Conservation (phyloP, 2,113 vertebrate species). For the Plectropomus leopardus region DNA sequence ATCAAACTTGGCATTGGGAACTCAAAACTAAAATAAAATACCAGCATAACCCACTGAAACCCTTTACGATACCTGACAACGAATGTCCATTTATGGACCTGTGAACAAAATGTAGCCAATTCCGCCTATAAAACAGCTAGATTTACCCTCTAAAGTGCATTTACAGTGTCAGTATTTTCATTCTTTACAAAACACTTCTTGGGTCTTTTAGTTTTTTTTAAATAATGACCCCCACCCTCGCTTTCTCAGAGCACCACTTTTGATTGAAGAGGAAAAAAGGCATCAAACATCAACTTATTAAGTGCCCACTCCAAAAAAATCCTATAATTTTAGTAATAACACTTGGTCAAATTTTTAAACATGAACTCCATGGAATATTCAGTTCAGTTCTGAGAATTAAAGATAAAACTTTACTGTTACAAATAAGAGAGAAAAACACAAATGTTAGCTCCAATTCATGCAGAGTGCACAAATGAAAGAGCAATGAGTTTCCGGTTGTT, state of each 20-base stretch:
- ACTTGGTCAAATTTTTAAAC: constrained; percentile 43
- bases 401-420: constrained; percentile 22
- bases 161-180: constrained; percentile 85
- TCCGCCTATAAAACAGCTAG: constrained; percentile 68
- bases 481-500: constrained; percentile 26
- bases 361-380: constrained; percentile 37
- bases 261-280: constrained; percentile 78
- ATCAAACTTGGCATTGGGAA: constrained; percentile 75
- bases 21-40: constrained; percentile 70
- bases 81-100: constrained; percentile 49
- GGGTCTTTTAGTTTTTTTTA: constrained; percentile 44
- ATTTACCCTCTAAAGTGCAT: constrained; percentile 88
- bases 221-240: constrained; percentile 38
- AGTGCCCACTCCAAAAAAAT: constrained; percentile 64
- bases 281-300: constrained; percentile 62
- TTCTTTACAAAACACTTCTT: constrained; percentile 76
- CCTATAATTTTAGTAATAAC: constrained; percentile 43
- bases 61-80: constrained; percentile 77
- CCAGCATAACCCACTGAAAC: constrained; percentile 71
- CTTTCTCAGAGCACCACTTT: constrained; percentile 69
- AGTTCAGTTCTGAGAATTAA: constrained; percentile 34
- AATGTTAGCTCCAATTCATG: constrained; percentile 36
- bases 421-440: constrained; percentile 8
- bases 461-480: constrained; percentile 37
- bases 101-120: constrained; percentile 73